Conservation (phyloP, 2,113 vertebrate genomes). For the Aplodontia rufa region DNA sequence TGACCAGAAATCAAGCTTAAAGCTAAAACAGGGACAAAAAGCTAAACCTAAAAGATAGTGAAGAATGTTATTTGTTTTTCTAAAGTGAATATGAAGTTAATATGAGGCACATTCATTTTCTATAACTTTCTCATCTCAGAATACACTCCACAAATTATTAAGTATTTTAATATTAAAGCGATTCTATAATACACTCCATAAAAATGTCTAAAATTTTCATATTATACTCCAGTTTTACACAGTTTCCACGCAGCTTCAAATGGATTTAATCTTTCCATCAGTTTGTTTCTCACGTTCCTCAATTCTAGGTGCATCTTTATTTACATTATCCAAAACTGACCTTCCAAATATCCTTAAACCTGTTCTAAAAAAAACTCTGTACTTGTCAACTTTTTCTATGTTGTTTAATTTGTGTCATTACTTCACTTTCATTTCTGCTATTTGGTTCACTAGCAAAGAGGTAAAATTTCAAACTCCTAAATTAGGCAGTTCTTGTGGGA, state of each 20-base stretch:
- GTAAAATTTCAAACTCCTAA: slow-evolving; percentile 48
- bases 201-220: background rate
- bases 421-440: background rate
- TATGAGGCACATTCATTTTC: background rate
- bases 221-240: background rate
- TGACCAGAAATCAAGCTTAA: background rate
- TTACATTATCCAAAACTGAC: background rate
- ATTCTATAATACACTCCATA: background rate
- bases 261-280: background rate
- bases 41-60: background rate
- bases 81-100: background rate
- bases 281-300: background rate
- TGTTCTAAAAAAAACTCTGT: background rate
- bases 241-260: background rate
- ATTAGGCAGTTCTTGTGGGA: slow-evolving; percentile 47
- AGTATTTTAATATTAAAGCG: background rate
- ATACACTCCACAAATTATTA: background rate
- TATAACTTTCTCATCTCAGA: background rate
- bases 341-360: background rate
- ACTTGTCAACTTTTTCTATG: background rate
- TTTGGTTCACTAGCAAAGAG: slow-evolving; percentile 37
- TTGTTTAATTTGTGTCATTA: slow-evolving; percentile 23
- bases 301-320: background rate
- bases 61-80: background rate
- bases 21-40: background rate